Percentiles rank a stretch among this genome's conserved stretches.
These are phyloP conservation scores for Eulithis testata DNA, from an alignment of 2,888 invertebrate genomes.

Conservation along the genomic window DNA sequence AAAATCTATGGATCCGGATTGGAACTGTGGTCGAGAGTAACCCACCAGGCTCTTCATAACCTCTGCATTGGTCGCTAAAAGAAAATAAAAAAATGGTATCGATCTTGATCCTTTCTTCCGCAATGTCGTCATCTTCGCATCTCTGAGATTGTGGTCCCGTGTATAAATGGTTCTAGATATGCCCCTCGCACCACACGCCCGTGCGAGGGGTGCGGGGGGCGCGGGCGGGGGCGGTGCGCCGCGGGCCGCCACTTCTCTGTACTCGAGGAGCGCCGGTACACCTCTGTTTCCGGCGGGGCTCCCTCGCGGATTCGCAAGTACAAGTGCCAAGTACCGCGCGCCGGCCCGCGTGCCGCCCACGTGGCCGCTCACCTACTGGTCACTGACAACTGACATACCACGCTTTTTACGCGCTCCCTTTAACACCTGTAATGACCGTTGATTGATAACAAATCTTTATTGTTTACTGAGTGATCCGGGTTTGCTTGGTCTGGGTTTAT, in stretches of 20 bases:
- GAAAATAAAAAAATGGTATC: background rate
- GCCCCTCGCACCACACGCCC: constrained; percentile 41
- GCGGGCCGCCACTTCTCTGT: constrained; percentile 82
- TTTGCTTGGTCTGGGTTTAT: constrained; percentile 20
- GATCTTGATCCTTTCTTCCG: constrained; percentile 10
- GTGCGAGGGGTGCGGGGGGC: constrained; percentile 58
- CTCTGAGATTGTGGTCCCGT: constrained; percentile 22
- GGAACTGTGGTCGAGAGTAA: too few relatives aligned
- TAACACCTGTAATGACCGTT: constrained; percentile 65
- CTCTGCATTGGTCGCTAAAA: background rate
- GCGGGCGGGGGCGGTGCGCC: constrained; percentile 69
- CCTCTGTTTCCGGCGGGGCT: constrained; percentile 83
- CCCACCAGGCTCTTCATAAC: too few relatives aligned
- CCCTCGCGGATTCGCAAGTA: constrained; percentile 78
- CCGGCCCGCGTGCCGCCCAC: constrained; percentile 76
- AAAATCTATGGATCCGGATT: too few relatives aligned
- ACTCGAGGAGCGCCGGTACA: constrained; percentile 82
- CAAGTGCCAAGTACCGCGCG: constrained; percentile 57
- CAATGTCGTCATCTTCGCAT: constrained; percentile 10
- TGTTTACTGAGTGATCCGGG: constrained; percentile 33
- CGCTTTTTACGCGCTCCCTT: constrained; percentile 65
- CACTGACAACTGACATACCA: constrained; percentile 49
- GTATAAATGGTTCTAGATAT: constrained; percentile 29
- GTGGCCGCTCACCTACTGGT: constrained; percentile 67
- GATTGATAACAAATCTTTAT: constrained; percentile 54